Evolutionary conservation across 2,797 vertebrate genomes (phyloP).

Genomic region (Philypnodon macrostomus): DNA sequence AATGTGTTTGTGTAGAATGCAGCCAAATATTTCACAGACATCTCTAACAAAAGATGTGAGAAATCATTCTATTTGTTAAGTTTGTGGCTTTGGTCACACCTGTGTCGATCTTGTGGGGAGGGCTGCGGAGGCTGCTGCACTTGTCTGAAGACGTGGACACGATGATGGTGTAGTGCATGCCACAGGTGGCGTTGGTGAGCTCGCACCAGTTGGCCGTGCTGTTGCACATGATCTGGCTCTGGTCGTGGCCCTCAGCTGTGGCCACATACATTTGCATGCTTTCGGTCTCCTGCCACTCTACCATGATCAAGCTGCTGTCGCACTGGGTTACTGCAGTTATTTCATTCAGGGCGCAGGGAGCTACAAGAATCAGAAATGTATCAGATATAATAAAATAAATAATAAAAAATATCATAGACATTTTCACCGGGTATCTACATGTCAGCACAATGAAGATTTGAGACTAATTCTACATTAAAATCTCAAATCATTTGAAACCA

Average conservation of each 20-base stretch:
- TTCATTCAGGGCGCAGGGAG: conserved; percentile 66
- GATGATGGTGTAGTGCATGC: conserved; percentile 69
- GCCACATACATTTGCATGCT: conserved; percentile 64
- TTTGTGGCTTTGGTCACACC: conserved; percentile 44
- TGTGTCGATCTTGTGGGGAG: conserved; percentile 63
- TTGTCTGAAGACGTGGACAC: conserved; percentile 73
- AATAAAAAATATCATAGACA: too few species aligned
- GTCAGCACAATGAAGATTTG: too few species aligned
- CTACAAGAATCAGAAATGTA: conserved; percentile 54
- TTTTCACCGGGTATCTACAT: too few species aligned
- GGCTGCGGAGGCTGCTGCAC: conserved; percentile 77
- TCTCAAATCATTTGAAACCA: too few species aligned
- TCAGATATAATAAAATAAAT: too few species aligned
- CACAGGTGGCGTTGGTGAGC: conserved; percentile 60
- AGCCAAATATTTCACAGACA: too few species aligned
- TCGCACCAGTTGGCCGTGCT: conserved; percentile 65
- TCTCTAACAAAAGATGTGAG: too few species aligned
- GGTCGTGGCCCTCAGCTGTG: conserved; percentile 68
- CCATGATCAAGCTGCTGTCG: conserved; percentile 61
- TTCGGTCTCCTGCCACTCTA: conserved; percentile 60
- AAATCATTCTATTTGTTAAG: too few species aligned
- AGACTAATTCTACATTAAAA: too few species aligned
- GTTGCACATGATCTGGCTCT: conserved; percentile 66
- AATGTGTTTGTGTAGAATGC: too few species aligned
- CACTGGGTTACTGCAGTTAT: conserved; percentile 58